Evolutionary conservation across 2,113 vertebrate genomes (phyloP).

Genomic region (Ia io): DNA sequence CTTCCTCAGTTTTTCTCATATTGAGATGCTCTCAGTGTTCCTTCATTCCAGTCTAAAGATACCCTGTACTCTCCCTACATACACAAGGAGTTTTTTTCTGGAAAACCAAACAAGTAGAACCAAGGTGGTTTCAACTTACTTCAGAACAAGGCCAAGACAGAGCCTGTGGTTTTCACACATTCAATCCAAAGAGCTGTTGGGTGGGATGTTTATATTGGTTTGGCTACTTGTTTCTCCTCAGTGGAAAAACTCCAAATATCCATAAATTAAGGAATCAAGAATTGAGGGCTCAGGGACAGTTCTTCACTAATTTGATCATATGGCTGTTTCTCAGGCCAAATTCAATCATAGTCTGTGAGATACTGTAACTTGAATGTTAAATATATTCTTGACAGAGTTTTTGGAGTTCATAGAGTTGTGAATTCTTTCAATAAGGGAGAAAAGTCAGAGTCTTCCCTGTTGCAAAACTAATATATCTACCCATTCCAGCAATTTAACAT

Average conservation of each 20-base stretch:
- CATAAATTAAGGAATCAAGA: constrained; percentile 38
- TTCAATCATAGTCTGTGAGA: constrained; percentile 40
- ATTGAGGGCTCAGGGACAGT: constrained; percentile 45
- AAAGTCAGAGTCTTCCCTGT: not conserved
- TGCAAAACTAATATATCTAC: not conserved
- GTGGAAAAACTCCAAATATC: constrained; percentile 44
- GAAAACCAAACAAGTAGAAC: constrained; percentile 35
- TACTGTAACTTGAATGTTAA: constrained; percentile 53
- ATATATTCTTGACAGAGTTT: not conserved
- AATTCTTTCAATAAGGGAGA: constrained; percentile 28
- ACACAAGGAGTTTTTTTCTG: not conserved
- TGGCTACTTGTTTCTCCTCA: constrained; percentile 68
- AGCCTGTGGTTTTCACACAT: constrained; percentile 66
- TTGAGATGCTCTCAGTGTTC: not conserved
- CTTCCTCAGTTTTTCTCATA: constrained; percentile 26
- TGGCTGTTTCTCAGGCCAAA: constrained; percentile 22
- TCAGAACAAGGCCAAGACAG: constrained; percentile 55
- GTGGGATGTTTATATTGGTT: constrained; percentile 48
- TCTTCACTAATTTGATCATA: constrained; percentile 43
- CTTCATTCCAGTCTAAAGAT: constrained; percentile 1
- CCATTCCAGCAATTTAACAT: constrained; percentile 5
- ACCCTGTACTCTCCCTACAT: not conserved
- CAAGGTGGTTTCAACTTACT: constrained; percentile 58
- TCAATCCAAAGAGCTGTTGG: constrained; percentile 52
- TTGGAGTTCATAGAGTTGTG: constrained; percentile 14